Conservation (phyloP, 2,888 invertebrate genomes). For the Meteorus colon region DNA sequence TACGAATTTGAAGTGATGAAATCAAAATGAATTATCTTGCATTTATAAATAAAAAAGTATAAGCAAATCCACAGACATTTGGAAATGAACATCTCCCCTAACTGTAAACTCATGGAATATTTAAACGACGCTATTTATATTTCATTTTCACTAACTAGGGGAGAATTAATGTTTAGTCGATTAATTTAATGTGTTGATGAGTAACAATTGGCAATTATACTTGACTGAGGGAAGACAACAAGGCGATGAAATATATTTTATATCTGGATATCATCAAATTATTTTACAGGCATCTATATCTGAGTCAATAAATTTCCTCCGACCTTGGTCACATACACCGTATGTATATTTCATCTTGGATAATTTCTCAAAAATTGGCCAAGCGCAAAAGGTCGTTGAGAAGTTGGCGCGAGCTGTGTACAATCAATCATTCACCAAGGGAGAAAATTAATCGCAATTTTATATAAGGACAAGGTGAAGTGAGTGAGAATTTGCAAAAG, state of each 20-base stretch:
- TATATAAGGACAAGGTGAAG: slow-evolving; percentile 12
- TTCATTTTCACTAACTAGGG: background rate
- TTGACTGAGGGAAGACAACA: background rate
- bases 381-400: slow-evolving; percentile 2
- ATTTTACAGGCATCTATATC: background rate
- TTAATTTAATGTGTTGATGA: slow-evolving; percentile 29
- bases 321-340: background rate
- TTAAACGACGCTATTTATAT: slow-evolving; percentile 10
- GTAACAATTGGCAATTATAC: slow-evolving; percentile 16
- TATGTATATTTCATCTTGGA: background rate
- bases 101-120: background rate
- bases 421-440: background rate
- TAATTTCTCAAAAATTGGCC: slow-evolving; percentile 3
- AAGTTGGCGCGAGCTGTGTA: slow-evolving; percentile 5
- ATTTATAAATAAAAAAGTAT: background rate
- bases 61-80: slow-evolving; percentile 16
- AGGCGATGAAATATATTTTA: background rate
- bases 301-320: background rate
- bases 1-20: background rate
- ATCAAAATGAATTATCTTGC: background rate
- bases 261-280: background rate
- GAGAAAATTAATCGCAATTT: slow-evolving; percentile 9
- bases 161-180: slow-evolving; percentile 16
- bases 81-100: background rate
- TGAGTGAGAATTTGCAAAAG: background rate